Percentiles rank a stretch among this genome's conserved stretches.
These are phyloP conservation scores for Hermaeophaga mercurialis DNA, from an alignment of 2,888 invertebrate genomes.

Conservation along the genomic window DNA sequence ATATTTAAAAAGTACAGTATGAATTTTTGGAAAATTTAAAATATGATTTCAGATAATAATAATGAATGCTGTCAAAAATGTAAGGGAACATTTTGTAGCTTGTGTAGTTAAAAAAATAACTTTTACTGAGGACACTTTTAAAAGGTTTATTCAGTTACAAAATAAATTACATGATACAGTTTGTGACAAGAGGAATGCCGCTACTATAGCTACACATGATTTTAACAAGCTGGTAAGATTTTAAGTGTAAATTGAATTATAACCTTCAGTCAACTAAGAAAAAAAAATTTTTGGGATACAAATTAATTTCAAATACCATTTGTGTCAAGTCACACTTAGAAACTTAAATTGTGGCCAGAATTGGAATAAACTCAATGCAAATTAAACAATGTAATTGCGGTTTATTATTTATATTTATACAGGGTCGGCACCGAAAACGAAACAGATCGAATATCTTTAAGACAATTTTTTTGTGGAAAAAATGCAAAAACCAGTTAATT, in stretches of 20 bases:
- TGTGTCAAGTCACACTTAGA: too few species aligned
- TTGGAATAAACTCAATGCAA: too few species aligned
- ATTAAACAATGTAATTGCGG: too few species aligned
- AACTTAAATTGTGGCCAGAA: too few species aligned
- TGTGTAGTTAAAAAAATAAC: conserved; percentile 71
- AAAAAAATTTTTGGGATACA: too few species aligned
- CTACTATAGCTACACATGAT: conserved; percentile 87
- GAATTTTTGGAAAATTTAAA: conserved; percentile 21
- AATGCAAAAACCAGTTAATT: too few species aligned
- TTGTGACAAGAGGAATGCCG: conserved; percentile 77
- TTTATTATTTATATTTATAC: too few species aligned
- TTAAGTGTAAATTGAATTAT: not conserved
- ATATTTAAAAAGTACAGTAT: too few species aligned
- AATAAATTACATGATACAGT: conserved; percentile 76
- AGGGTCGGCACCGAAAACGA: too few species aligned
- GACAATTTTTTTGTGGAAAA: too few species aligned
- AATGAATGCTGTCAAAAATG: conserved; percentile 59
- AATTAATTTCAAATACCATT: too few species aligned
- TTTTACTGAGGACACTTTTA: conserved; percentile 66
- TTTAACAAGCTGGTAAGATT: conserved; percentile 62
- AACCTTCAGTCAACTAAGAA: not conserved
- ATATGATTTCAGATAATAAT: conserved; percentile 39
- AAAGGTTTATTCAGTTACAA: conserved; percentile 79
- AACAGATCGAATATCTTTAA: too few species aligned
- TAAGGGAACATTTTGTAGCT: conserved; percentile 74